phyloP scores from a whole-genome alignment of 2,113 vertebrate genomes.

The Malurus elegans region DNA sequence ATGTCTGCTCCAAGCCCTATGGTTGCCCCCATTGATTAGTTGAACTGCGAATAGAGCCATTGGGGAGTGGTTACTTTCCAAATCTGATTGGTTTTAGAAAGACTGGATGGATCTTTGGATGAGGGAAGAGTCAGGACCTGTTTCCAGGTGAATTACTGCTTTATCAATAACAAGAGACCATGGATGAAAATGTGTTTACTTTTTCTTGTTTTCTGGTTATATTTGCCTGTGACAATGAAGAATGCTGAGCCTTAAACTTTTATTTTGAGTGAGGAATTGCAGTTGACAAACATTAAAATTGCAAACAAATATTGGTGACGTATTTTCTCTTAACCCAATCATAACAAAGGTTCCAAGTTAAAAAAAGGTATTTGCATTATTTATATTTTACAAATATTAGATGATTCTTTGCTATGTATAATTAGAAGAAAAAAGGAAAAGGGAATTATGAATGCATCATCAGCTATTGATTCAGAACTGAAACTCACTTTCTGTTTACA shows the following conservation, averaged over 20 bases:
- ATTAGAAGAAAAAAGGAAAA: constrained; percentile 38
- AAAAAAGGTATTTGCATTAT: constrained; percentile 25
- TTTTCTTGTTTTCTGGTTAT: background rate
- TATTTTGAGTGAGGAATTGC: background rate
- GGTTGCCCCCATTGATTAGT: accelerated
- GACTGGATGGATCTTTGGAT: accelerated
- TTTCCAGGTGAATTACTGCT: background rate
- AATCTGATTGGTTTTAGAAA: accelerated
- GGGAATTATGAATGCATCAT: constrained; percentile 1
- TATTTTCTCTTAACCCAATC: background rate
- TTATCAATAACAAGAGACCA: background rate
- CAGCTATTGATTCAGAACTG: constrained; percentile 25
- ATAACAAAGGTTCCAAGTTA: constrained; percentile 1
- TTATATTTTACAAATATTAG: constrained; percentile 47
- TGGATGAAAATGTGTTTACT: background rate
- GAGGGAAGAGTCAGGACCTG: accelerated
- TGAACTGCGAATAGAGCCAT: accelerated
- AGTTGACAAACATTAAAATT: constrained; percentile 13
- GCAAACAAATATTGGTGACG: constrained; percentile 38
- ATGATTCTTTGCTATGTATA: constrained; percentile 27
- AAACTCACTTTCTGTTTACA: constrained; percentile 46
- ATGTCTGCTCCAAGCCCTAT: background rate
- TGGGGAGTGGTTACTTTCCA: background rate
- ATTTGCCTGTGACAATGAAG: background rate
- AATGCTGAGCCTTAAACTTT: background rate